Percentiles rank a stretch among this genome's conserved stretches.
These are phyloP conservation scores for Toxostoma redivivum DNA, from an alignment of 2,113 vertebrate genomes.

Conservation along the genomic window DNA sequence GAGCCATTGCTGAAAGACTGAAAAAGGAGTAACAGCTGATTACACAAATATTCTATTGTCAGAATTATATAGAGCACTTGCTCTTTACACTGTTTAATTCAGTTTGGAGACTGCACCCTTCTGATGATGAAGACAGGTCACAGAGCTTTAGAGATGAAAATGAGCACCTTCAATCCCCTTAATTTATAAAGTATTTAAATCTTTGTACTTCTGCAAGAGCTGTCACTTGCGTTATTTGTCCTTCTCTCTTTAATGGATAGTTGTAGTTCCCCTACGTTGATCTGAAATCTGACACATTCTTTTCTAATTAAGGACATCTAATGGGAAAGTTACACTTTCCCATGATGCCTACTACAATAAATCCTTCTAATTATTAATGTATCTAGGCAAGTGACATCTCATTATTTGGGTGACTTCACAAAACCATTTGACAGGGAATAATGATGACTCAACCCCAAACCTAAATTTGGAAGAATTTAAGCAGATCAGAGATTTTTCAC, in stretches of 20 bases:
- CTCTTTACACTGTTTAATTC: background rate
- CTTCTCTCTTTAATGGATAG: background rate
- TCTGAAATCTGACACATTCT: conserved; percentile 41
- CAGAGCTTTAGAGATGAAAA: conserved; percentile 26
- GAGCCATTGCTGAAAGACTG: background rate
- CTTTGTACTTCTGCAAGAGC: conserved; percentile 28
- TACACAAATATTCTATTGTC: background rate
- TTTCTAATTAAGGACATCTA: conserved; percentile 58
- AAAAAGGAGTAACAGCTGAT: background rate
- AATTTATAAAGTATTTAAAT: conserved; percentile 62
- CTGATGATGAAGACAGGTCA: background rate
- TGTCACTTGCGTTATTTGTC: conserved; percentile 31
- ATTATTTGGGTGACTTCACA: conserved; percentile 58
- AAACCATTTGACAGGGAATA: conserved; percentile 52
- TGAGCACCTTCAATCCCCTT: conserved; percentile 40
- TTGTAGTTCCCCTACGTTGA: conserved; percentile 8
- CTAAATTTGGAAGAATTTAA: conserved; percentile 6
- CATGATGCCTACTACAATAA: conserved; percentile 50
- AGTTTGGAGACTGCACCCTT: background rate
- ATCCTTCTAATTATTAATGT: conserved; percentile 53
- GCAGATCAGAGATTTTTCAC: background rate
- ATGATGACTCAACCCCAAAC: conserved; percentile 35
- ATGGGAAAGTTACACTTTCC: conserved; percentile 53
- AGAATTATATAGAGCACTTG: background rate
- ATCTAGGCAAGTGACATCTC: conserved; percentile 53